Percentiles rank a stretch among this genome's conserved stretches.
Evolutionary conservation across 1,140 invertebrate genomes (phyloP).

Genomic region (Caenorhabditis latens): DNA sequence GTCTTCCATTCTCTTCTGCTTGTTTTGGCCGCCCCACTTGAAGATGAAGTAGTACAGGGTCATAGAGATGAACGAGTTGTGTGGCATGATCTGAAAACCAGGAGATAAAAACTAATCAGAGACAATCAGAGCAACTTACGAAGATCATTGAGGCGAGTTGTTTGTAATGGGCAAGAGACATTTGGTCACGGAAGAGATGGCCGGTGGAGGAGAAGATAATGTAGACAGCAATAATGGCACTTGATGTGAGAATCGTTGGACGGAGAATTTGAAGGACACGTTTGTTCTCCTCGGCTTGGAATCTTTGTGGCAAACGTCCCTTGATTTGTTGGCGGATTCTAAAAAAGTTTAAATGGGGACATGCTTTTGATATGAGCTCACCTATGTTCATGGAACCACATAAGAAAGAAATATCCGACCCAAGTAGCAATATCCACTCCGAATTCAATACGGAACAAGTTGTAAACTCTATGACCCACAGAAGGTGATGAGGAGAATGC

Average conservation of each 20-base stretch:
- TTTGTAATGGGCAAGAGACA: conserved; percentile 3
- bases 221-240: neutral
- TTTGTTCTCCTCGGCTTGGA: neutral
- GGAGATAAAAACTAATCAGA: no score
- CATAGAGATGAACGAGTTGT: neutral
- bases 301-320: neutral
- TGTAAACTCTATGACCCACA: neutral
- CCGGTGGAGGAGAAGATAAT: neutral
- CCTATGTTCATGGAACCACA: neutral
- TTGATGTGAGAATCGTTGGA: neutral
- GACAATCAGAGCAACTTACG: no score
- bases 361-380: no score
- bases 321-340: neutral
- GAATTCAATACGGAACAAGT: neutral
- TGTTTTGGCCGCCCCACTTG: neutral
- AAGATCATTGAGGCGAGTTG: conserved; percentile 19
- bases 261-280: neutral
- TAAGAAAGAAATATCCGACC: neutral
- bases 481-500: conserved; percentile 6
- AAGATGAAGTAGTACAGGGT: neutral
- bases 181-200: neutral
- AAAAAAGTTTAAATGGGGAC: no score
- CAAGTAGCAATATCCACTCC: neutral
- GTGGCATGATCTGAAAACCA: conserved; percentile 18
- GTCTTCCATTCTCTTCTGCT: neutral